A percentile compares a stretch with the other conserved stretches of the same genome.
These are phyloP conservation scores for Myiozetetes cayanensis DNA, from an alignment of 2,113 vertebrate species.

Conservation along the genomic window DNA sequence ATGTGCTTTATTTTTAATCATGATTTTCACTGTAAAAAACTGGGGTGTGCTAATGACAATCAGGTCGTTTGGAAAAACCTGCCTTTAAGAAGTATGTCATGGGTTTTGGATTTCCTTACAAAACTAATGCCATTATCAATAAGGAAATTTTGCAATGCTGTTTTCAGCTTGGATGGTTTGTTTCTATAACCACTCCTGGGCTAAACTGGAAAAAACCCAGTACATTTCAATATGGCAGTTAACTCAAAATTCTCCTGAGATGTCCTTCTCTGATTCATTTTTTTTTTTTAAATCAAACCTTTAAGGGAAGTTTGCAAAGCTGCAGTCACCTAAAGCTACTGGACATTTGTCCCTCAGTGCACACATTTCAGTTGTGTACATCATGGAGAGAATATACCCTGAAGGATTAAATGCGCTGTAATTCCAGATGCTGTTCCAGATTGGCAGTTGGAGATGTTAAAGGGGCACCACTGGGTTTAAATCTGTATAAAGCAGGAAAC, in stretches of 20 bases:
- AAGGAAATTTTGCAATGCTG: background rate
- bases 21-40: background rate
- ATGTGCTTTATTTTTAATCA: background rate
- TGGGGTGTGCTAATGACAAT: rapidly evolving
- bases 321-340: background rate
- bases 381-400: background rate
- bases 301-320: background rate
- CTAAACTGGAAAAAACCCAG: background rate
- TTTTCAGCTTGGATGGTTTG: background rate
- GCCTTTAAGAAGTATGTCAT: background rate
- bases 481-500: background rate
- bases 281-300: background rate
- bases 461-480: background rate
- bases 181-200: background rate
- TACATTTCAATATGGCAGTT: rapidly evolving
- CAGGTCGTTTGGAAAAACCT: background rate
- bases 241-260: background rate
- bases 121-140: background rate
- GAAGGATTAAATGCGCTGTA: background rate
- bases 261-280: background rate
- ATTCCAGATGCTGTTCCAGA: conserved; percentile 53
- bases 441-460: background rate
- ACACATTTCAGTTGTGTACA: background rate
- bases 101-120: background rate
- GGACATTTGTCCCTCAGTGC: background rate